These are phyloP conservation scores for Aporrectodea caliginosa DNA, from an alignment of 1,140 invertebrate species.

Conservation along the genomic window DNA sequence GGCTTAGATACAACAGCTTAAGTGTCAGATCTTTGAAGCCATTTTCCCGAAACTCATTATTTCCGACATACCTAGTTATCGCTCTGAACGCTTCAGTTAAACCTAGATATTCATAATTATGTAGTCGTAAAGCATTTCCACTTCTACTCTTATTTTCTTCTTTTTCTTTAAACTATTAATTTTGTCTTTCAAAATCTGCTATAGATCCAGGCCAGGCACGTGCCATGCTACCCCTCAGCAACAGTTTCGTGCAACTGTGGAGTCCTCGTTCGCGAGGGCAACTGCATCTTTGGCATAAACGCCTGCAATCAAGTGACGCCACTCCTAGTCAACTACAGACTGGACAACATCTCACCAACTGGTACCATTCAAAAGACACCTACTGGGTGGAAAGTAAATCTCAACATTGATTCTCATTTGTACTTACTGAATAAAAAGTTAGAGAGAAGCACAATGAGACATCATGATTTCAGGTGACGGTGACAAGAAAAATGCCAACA, in stretches of 20 bases:
- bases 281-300: background rate
- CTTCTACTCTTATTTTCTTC: background rate
- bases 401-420: too few species aligned
- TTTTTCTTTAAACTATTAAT: background rate
- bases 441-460: too few species aligned
- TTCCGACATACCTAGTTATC: too few species aligned
- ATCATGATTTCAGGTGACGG: too few species aligned
- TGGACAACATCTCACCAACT: background rate
- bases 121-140: background rate
- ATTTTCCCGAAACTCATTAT: too few species aligned
- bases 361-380: background rate
- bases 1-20: too few species aligned
- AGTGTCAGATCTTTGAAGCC: too few species aligned
- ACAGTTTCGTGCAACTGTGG: background rate
- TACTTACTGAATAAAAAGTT: too few species aligned
- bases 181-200: background rate
- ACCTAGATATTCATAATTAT: background rate
- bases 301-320: background rate
- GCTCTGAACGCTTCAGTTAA: too few species aligned
- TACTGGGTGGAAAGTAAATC: background rate
- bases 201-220: background rate
- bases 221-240: background rate
- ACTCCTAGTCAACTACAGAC: background rate
- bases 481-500: too few species aligned
- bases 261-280: background rate